A percentile compares a stretch with the other conserved stretches of the same genome.
Conservation (phyloP, 2,797 vertebrate species). For the Sciaenops ocellatus region DNA sequence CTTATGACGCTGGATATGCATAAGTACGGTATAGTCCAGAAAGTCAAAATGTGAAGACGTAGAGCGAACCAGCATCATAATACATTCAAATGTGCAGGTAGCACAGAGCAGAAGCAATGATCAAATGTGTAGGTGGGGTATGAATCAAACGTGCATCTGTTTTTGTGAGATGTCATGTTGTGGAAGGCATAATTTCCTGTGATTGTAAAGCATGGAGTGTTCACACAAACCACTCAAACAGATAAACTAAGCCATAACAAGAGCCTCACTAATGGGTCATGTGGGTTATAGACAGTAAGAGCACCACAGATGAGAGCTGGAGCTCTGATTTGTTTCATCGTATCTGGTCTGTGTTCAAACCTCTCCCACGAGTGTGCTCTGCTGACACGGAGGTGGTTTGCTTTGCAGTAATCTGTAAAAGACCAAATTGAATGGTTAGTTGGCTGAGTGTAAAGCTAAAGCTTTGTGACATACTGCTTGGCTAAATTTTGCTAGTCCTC, state of each 20-base stretch:
- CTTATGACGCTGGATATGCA: neutral
- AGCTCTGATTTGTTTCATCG: conserved; percentile 54
- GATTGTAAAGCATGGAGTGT: neutral
- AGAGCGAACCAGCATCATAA: neutral
- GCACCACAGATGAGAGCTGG: conserved; percentile 14
- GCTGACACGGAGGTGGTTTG: conserved; percentile 41
- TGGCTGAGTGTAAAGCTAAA: conserved; percentile 36
- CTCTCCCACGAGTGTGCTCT: conserved; percentile 40
- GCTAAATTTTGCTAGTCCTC: conserved; percentile 22
- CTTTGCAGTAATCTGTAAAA: conserved; percentile 54
- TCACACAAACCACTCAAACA: neutral
- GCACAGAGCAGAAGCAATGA: neutral
- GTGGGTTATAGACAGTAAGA: conserved; percentile 22
- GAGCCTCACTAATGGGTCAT: neutral
- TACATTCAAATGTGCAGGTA: neutral
- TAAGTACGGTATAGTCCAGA: neutral
- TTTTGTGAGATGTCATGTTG: neutral
- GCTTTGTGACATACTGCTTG: conserved; percentile 35
- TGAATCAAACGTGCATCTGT: conserved; percentile 3
- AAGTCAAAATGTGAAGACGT: neutral
- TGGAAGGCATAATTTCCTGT: neutral
- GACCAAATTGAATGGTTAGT: conserved; percentile 51
- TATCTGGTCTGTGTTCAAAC: conserved; percentile 38
- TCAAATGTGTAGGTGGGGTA: too few species aligned
- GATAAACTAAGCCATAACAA: conserved; percentile 1